These are phyloP conservation scores for Uria lomvia DNA, from an alignment of 2,113 vertebrate species.

Conservation along the genomic window DNA sequence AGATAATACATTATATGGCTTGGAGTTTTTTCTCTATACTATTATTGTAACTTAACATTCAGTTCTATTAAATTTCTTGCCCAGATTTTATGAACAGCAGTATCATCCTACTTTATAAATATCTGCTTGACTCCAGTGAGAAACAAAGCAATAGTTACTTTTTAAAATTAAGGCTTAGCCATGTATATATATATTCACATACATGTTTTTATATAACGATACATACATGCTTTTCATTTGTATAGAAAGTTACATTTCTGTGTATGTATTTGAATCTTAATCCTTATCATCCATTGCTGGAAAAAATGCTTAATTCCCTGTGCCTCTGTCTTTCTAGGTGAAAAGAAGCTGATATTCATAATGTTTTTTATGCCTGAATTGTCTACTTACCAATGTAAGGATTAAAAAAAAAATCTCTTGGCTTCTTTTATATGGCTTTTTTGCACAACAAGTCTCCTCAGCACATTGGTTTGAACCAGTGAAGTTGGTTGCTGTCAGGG, in stretches of 20 bases:
- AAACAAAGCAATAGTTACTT: not conserved
- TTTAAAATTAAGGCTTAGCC: not conserved
- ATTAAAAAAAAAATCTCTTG: not conserved
- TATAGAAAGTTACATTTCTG: not conserved
- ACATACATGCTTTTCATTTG: not conserved
- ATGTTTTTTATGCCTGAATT: not conserved
- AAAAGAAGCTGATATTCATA: not conserved
- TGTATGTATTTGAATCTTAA: not conserved
- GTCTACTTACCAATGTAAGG: not conserved
- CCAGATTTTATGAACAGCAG: not conserved
- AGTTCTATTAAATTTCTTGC: not conserved
- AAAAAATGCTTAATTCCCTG: not conserved
- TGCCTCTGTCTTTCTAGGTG: not conserved
- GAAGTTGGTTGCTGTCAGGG: not conserved
- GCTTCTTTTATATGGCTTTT: not conserved
- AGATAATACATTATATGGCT: not conserved
- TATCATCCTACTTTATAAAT: not conserved
- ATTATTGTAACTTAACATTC: not conserved
- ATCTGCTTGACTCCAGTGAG: not conserved
- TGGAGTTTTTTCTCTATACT: not conserved
- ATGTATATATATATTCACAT: not conserved
- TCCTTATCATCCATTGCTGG: not conserved
- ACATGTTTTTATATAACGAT: not conserved
- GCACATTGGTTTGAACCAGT: not conserved
- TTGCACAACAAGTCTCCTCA: not conserved